Conservation (phyloP, 2,888 invertebrate species). For the Hylaea fasciaria region DNA sequence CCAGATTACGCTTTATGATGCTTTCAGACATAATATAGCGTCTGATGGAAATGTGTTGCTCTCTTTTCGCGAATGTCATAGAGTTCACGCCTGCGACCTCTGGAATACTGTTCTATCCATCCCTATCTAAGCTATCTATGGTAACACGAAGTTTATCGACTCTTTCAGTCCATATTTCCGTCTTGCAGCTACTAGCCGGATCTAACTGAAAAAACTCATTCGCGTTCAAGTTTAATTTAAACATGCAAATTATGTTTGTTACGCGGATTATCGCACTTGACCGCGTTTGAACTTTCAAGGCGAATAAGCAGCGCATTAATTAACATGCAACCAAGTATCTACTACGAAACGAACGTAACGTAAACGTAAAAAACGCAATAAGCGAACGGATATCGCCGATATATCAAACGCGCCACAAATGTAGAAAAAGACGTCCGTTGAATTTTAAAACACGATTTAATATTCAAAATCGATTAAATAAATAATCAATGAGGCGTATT, state of each 20-base stretch:
- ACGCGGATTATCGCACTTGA: conserved; percentile 24
- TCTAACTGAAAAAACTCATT: no score
- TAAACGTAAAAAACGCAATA: conserved; percentile 33
- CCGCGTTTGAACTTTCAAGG: conserved; percentile 27
- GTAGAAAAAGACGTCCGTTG: conserved; percentile 41
- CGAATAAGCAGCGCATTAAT: conserved; percentile 33
- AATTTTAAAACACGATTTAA: conserved; percentile 44
- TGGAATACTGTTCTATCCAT: no score
- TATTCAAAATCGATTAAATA: conserved; percentile 48
- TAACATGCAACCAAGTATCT: conserved; percentile 27
- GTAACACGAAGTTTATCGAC: no score
- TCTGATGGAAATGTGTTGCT: no score
- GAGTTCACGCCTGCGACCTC: no score
- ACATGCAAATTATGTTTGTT: conserved; percentile 6
- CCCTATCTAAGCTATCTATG: no score
- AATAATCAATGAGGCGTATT: conserved; percentile 49
- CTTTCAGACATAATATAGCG: no score
- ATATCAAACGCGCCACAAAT: conserved; percentile 40
- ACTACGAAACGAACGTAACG: conserved; percentile 16
- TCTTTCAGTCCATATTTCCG: no score
- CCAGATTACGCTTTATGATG: no score
- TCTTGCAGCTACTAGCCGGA: no score
- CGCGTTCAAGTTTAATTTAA: conserved; percentile 1
- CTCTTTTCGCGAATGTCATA: no score
- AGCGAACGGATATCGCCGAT: conserved; percentile 37